These are phyloP conservation scores for Halotydeus destructor DNA, from an alignment of 1,140 invertebrate species.

Conservation along the genomic window DNA sequence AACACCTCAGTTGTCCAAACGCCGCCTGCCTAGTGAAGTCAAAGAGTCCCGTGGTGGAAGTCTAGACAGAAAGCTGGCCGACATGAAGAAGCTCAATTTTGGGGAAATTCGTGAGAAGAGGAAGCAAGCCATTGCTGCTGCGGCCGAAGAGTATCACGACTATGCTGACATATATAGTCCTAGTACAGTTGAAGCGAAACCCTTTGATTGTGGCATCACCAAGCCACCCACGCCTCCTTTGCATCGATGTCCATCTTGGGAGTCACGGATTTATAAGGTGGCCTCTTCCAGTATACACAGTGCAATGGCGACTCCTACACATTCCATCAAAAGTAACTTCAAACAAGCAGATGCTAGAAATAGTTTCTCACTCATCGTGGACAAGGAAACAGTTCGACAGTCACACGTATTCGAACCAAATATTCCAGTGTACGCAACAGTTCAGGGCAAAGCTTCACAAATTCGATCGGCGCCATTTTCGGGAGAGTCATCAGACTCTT, in stretches of 20 bases:
- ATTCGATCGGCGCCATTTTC: constrained; percentile 85
- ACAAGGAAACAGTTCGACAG: no score
- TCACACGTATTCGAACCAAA: constrained; percentile 27
- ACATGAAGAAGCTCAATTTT: constrained; percentile 14
- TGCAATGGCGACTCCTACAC: constrained; percentile 6
- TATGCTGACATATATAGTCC: constrained; percentile 87
- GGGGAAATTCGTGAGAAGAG: constrained; percentile 10
- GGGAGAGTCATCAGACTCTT: constrained; percentile 71
- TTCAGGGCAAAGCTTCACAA: constrained; percentile 86
- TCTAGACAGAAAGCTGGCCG: constrained; percentile 15
- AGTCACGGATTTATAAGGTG: constrained; percentile 62
- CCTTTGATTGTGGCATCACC: constrained; percentile 25
- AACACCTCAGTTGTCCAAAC: constrained; percentile 25
- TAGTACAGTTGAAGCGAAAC: constrained; percentile 42
- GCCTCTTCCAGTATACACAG: constrained; percentile 19
- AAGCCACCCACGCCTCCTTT: constrained; percentile 56
- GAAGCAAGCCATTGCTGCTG: constrained; percentile 7
- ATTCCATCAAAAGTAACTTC: background rate
- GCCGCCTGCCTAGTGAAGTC: constrained; percentile 34
- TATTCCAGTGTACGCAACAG: constrained; percentile 81
- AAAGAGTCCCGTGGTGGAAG: constrained; percentile 12
- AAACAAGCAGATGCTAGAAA: no score
- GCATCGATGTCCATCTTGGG: constrained; percentile 36
- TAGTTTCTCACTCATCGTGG: no score
- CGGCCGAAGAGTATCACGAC: constrained; percentile 47